These are phyloP conservation scores for Agrochola lychnidis DNA, from an alignment of 2,888 invertebrate genomes.

Conservation along the genomic window DNA sequence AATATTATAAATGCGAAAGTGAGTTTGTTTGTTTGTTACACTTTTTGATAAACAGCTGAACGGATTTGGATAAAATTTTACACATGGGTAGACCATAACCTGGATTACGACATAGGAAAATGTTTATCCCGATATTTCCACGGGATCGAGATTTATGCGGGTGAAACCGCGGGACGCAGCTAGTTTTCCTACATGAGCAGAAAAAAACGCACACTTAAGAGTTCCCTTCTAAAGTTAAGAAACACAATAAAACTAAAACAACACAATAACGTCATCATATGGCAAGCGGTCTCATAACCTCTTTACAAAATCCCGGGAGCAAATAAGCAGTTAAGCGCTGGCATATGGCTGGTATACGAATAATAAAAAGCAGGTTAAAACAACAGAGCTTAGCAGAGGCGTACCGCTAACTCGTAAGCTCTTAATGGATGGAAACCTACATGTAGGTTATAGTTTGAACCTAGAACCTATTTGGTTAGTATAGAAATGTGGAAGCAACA, in stretches of 20 bases:
- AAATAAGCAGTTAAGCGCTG: conserved; percentile 37
- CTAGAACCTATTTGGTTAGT: not conserved
- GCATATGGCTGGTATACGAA: conserved; percentile 43
- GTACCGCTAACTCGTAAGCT: conserved; percentile 36
- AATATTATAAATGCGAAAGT: too few relatives aligned
- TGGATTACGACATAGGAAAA: too few relatives aligned
- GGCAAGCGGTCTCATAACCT: conserved; percentile 25
- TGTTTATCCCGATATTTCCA: too few relatives aligned
- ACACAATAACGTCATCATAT: conserved; percentile 25
- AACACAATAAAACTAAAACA: conserved; percentile 5
- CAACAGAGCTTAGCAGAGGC: conserved; percentile 27
- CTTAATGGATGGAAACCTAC: conserved; percentile 46
- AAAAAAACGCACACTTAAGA: not conserved
- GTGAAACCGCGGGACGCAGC: too few relatives aligned
- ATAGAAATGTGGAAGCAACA: not conserved
- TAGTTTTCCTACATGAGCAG: too few relatives aligned
- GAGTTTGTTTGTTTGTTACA: too few relatives aligned
- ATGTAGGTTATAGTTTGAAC: conserved; percentile 6
- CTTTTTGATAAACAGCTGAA: too few relatives aligned
- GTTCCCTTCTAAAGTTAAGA: not conserved
- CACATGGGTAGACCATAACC: too few relatives aligned
- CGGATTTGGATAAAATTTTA: too few relatives aligned
- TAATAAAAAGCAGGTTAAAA: conserved; percentile 43
- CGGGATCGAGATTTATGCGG: too few relatives aligned
- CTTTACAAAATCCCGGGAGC: conserved; percentile 28